A percentile compares a stretch with the other conserved stretches of the same genome.
These are phyloP conservation scores for Eugnorisma glareosa DNA, from an alignment of 2,888 invertebrate species.

Conservation along the genomic window DNA sequence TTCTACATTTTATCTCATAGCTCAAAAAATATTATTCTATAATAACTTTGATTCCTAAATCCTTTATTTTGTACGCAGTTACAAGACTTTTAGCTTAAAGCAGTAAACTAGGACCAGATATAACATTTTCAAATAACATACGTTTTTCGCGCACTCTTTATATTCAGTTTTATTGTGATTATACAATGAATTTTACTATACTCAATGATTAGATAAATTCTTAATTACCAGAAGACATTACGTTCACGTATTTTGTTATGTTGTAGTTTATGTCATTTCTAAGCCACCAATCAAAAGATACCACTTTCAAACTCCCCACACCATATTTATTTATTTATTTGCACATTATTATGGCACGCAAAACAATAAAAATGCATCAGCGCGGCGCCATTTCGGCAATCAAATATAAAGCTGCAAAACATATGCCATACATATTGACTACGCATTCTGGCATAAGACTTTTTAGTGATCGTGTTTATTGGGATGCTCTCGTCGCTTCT, in stretches of 20 bases:
- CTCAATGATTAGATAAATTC: not conserved
- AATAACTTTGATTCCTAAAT: not conserved
- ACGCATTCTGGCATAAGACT: conserved; percentile 65
- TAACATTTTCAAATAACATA: not conserved
- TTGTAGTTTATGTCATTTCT: not conserved
- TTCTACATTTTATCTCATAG: not conserved
- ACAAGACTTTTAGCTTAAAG: not conserved
- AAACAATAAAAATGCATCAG: conserved; percentile 87
- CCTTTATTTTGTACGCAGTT: not conserved
- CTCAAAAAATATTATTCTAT: not conserved
- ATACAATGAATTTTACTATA: not conserved
- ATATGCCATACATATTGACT: conserved; percentile 82
- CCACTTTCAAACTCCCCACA: conserved; percentile 34
- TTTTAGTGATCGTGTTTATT: conserved; percentile 52
- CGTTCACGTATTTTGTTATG: not conserved
- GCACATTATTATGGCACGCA: conserved; percentile 78
- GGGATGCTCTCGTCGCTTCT: conserved; percentile 9
- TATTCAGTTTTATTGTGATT: not conserved
- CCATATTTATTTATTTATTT: conserved; percentile 52
- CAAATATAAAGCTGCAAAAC: conserved; percentile 88
- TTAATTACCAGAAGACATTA: not conserved
- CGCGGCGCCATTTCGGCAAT: conserved; percentile 76
- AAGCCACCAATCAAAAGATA: conserved; percentile 49
- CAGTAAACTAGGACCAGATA: not conserved
- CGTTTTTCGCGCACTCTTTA: not conserved